Percentiles rank a stretch among this genome's conserved stretches.
These are phyloP conservation scores for Antigone vipio DNA, from an alignment of 2,113 vertebrate genomes.

Conservation along the genomic window DNA sequence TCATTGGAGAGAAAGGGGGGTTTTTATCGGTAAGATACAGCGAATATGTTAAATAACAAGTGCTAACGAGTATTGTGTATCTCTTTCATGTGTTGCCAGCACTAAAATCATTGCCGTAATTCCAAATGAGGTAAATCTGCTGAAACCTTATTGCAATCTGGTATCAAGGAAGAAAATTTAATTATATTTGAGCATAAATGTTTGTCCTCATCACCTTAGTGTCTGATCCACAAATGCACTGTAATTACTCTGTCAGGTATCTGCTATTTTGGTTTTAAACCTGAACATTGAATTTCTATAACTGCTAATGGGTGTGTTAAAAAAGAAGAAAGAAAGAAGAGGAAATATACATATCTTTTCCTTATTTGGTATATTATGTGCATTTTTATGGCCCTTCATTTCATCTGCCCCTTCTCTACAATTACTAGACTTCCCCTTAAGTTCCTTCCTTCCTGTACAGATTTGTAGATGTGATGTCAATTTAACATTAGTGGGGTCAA, in stretches of 20 bases:
- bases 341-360: not conserved
- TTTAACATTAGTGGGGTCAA: not conserved
- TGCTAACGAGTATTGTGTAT: not conserved
- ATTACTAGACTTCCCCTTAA: not conserved
- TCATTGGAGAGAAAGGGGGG: not conserved
- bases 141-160: not conserved
- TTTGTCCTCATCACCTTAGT: not conserved
- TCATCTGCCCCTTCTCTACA: not conserved
- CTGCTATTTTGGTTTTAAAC: not conserved
- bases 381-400: conserved; percentile 5
- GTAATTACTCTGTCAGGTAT: not conserved
- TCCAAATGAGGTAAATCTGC: not conserved
- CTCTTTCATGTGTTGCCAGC: not conserved
- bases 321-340: not conserved
- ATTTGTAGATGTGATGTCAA: not conserved
- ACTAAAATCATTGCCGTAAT: not conserved
- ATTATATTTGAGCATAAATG: not conserved
- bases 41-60: not conserved
- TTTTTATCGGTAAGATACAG: not conserved
- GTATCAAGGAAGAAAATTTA: not conserved
- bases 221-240: not conserved
- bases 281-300: not conserved
- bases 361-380: not conserved
- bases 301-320: not conserved
- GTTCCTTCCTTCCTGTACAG: not conserved